Base-by-base conservation (phyloP, 2,113 vertebrate species). In the Fregata magnificens region DNA sequence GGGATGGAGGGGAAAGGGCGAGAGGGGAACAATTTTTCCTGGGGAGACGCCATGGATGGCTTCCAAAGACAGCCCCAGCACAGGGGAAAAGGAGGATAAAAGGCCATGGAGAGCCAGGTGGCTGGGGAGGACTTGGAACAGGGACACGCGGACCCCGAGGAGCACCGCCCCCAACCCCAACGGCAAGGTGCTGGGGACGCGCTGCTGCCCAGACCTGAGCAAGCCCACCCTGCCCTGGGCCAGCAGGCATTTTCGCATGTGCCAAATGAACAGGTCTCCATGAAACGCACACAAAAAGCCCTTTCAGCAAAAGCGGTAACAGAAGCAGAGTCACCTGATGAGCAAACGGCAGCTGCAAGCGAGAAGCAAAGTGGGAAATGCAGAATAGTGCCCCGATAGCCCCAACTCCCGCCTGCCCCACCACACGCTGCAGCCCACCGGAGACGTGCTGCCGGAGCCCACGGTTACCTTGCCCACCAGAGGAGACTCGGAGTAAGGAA, bases 191-290 rank as follows among this genome's bases (percentile, higher is more conserved):
- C 69, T 13, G 59, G 17, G 52, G 52, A 19, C 3, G 22, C 1
- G 7, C 74, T 15, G 38, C 65, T 34, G 38, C 50, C 71, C 26
- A 7, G 67, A 42, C 9, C 47, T 1, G 2, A 8, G 47, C 8
- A 1, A 42, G 8, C 17, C 49, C 56, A 6, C 67, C 25, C 50
- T 31, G 42, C 20, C 49, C 58, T 3, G 13, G 34, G 38, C 29
- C 58, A 45, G 9, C 34, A 2, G 36, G 31, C 6, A 1, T 9
- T n/a, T 32, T 13, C 2, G 1, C 26, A 1, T 1, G 4, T 10
- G 66, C 32, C 22, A 4, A 5, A 34, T 0, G 0, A 42, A 13
- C 10, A 8, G 26, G 6, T 38, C 40, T 34, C 59, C 36, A 5
- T 1, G 9, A 16, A 8, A 19, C 6, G 4, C n/a, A 5, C 17